These are phyloP conservation scores for Chrysoperla carnea DNA, from an alignment of 1,140 invertebrate genomes.

Conservation along the genomic window DNA sequence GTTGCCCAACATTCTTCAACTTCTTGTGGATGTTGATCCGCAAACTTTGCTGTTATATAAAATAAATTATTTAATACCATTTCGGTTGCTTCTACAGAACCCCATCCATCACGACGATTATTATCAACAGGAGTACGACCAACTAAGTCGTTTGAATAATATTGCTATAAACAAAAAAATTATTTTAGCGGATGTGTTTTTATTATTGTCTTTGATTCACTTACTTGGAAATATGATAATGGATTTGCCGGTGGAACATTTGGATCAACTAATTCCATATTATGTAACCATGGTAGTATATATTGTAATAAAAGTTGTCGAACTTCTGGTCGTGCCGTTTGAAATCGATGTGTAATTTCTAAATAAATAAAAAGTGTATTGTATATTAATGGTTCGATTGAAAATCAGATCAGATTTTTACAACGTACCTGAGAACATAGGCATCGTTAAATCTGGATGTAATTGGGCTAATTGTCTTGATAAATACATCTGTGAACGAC, in stretches of 20 bases:
- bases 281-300: slow-evolving; percentile 91
- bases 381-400: neutral
- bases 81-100: slow-evolving; percentile 96
- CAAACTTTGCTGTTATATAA: slow-evolving; percentile 95
- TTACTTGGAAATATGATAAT: slow-evolving; percentile 64
- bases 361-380: slow-evolving; percentile 15
- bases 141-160: slow-evolving; percentile 45
- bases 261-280: slow-evolving; percentile 96
- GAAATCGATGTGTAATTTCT: slow-evolving; percentile 94
- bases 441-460: slow-evolving; percentile 95
- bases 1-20: slow-evolving; percentile 92
- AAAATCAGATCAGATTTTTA: too few species aligned
- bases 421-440: slow-evolving; percentile 86
- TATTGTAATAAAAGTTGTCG: slow-evolving; percentile 80
- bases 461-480: slow-evolving; percentile 81
- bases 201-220: slow-evolving; percentile 1
- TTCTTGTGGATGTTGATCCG: slow-evolving; percentile 87
- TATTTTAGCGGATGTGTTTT: neutral
- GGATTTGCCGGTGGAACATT: slow-evolving; percentile 76
- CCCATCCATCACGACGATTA: slow-evolving; percentile 77
- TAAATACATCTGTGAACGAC: slow-evolving; percentile 78
- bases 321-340: slow-evolving; percentile 83
- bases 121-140: slow-evolving; percentile 27
- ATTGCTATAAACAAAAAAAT: slow-evolving; percentile 27
- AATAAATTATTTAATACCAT: slow-evolving; percentile 99